phyloP scores from a whole-genome alignment of 2,797 vertebrate species.

The Rhadinocentrus ornatus region DNA sequence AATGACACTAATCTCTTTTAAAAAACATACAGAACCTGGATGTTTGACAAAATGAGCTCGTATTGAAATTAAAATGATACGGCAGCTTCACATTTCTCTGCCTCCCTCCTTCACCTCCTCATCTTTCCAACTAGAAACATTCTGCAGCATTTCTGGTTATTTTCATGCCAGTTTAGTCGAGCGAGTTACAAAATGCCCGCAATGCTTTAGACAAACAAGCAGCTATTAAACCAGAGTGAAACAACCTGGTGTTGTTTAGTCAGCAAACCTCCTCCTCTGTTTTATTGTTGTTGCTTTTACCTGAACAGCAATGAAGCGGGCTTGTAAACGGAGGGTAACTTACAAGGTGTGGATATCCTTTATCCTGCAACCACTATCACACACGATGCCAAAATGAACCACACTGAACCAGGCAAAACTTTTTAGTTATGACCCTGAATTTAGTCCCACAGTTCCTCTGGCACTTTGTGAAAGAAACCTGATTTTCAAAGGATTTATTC shows the following conservation, averaged over 20 bases:
- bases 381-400: background rate
- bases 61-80: background rate
- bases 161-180: constrained; percentile 6
- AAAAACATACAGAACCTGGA: background rate
- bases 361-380: background rate
- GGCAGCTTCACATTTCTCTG: background rate
- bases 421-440: too few species aligned
- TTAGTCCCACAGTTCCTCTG: too few species aligned
- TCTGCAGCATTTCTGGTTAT: constrained; percentile 33
- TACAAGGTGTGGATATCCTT: background rate
- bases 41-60: too few species aligned
- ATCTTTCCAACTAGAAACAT: too few species aligned
- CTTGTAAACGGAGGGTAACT: background rate
- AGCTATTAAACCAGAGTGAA: constrained; percentile 27
- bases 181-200: constrained; percentile 34
- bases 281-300: constrained; percentile 1
- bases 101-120: constrained; percentile 18
- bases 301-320: background rate
- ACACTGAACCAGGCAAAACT: background rate
- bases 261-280: constrained; percentile 11
- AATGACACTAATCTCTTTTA: background rate
- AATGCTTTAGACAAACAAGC: constrained; percentile 43
- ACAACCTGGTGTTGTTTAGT: constrained; percentile 26
- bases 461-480: too few species aligned
- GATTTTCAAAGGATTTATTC: background rate